These are phyloP conservation scores for Tachysurus fulvidraco DNA, from an alignment of 2,113 vertebrate species.

Conservation along the genomic window DNA sequence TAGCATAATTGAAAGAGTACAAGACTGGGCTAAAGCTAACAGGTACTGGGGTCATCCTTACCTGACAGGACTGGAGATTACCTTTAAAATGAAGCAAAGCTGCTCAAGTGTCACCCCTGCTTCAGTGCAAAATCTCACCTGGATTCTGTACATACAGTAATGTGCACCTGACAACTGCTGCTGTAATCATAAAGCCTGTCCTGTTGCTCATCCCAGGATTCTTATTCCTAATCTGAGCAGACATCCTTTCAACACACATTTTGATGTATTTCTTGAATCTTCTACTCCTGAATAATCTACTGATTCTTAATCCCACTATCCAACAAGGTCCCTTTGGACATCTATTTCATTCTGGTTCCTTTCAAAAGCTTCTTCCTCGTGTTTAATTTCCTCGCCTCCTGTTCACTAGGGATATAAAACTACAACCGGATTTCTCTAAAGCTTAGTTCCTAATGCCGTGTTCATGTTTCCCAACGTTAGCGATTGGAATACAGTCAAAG, in stretches of 20 bases:
- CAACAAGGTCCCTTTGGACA: not conserved
- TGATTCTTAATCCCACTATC: no score
- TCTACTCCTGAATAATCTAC: not conserved
- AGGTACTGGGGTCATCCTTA: not conserved
- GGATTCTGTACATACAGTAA: not conserved
- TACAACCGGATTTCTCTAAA: not conserved
- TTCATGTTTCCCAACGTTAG: not conserved
- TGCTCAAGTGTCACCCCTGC: not conserved
- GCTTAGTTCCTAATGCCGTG: not conserved
- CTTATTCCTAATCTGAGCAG: not conserved
- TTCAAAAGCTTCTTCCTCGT: not conserved
- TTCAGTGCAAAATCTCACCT: not conserved
- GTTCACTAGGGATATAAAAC: not conserved
- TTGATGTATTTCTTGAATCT: not conserved
- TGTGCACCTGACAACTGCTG: not conserved
- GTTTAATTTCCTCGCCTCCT: not conserved
- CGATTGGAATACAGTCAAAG: not conserved
- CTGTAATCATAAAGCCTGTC: not conserved
- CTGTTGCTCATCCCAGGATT: not conserved
- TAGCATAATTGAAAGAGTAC: not conserved
- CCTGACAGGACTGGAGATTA: not conserved
- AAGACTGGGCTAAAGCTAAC: not conserved
- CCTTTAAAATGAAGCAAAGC: not conserved
- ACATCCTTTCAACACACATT: not conserved
- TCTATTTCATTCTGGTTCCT: not conserved